Evolutionary conservation across 2,888 invertebrate genomes (phyloP).

Genomic region (Amphimallon solstitiale): DNA sequence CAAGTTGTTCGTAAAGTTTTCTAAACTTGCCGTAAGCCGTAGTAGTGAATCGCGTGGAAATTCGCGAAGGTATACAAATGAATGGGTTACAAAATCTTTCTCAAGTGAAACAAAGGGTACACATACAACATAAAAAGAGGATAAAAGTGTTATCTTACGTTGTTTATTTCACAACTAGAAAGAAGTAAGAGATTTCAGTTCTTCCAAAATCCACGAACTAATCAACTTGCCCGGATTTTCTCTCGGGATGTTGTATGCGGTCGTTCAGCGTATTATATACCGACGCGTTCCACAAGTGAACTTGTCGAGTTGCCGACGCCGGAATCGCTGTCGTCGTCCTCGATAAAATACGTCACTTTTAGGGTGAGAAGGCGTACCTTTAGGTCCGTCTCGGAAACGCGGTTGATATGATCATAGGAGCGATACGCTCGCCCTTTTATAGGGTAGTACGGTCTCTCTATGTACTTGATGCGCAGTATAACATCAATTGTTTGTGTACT

Average conservation of each 20-base stretch:
- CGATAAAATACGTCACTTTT: conserved; percentile 20
- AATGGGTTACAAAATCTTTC: not conserved
- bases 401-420: conserved; percentile 34
- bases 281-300: conserved; percentile 24
- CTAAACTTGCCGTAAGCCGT: not conserved
- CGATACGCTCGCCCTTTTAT: conserved; percentile 36
- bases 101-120: no score
- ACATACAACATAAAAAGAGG: no score
- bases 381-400: conserved; percentile 28
- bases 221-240: no score
- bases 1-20: conserved; percentile 15
- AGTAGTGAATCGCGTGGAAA: not conserved
- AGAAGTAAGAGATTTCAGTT: no score
- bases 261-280: conserved; percentile 2
- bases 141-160: no score
- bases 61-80: not conserved
- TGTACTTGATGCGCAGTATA: conserved; percentile 39
- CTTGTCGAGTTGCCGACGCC: not conserved
- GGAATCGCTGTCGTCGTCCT: conserved; percentile 2
- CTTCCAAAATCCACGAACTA: no score
- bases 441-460: conserved; percentile 26
- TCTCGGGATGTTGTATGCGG: no score
- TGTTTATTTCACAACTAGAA: no score
- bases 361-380: conserved; percentile 1
- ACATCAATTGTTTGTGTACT: conserved; percentile 36